Percentiles rank a stretch among this genome's conserved stretches.
These are phyloP conservation scores for Allygus modestus DNA, from an alignment of 2,888 invertebrate species.

Conservation along the genomic window DNA sequence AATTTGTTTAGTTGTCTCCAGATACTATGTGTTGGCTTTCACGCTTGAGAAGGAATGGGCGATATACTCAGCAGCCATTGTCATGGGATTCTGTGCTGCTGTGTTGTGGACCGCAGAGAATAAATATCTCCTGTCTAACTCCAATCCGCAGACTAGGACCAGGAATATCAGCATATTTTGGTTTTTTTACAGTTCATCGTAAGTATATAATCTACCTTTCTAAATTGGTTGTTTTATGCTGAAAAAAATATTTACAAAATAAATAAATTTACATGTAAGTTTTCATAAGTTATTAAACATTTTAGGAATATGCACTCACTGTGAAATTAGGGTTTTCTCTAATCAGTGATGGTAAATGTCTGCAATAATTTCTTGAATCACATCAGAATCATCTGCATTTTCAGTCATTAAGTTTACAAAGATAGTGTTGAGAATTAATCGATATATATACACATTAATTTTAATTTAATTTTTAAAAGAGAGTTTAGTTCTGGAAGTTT, in stretches of 20 bases:
- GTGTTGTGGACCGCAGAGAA: slow-evolving; percentile 68
- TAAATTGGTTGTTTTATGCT: background rate
- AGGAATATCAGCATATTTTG: slow-evolving; percentile 68
- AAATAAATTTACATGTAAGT: too few species aligned
- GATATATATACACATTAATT: too few species aligned
- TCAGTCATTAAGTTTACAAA: too few species aligned
- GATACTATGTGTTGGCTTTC: slow-evolving; percentile 66
- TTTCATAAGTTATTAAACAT: too few species aligned
- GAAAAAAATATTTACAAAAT: background rate
- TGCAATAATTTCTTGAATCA: too few species aligned
- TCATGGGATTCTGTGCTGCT: slow-evolving; percentile 67
- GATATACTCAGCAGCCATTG: slow-evolving; percentile 66
- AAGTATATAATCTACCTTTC: slow-evolving; percentile 56
- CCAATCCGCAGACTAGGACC: slow-evolving; percentile 65
- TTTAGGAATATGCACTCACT: too few species aligned
- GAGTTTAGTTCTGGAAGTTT: too few species aligned
- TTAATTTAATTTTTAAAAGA: too few species aligned
- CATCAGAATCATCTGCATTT: too few species aligned
- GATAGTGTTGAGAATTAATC: too few species aligned
- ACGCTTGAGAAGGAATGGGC: slow-evolving; percentile 66
- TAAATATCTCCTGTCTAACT: slow-evolving; percentile 67
- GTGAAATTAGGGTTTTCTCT: too few species aligned
- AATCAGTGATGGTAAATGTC: too few species aligned
- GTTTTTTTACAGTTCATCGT: slow-evolving; percentile 68
- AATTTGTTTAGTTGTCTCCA: slow-evolving; percentile 59